Evolutionary conservation across 2,888 invertebrate species (phyloP), one percentile per base, ranked within the genome.

Genomic region (Eretmocerus hayati): DNA sequence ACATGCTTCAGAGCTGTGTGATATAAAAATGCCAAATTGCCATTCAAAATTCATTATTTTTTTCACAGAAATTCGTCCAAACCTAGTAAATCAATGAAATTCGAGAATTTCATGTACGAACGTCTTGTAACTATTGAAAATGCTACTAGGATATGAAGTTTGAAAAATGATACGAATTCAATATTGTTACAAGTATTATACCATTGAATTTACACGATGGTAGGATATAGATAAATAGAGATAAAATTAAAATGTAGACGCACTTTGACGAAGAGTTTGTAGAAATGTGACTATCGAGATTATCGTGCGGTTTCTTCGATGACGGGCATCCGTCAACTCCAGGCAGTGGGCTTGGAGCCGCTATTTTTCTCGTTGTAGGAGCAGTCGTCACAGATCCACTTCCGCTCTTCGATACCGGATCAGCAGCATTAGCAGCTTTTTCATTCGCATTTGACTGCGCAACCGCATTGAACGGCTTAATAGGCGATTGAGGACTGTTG

Each of bases 401-500:
- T 11, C 26, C 19, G 15, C 5, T 43, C n/a, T 49, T 46, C 8
- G 32, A 54, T 20, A 51, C 35, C 2, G 47, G 45, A 5, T 47
- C 48, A 18, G 37, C 47, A 6, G 42, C 38, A 2, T 37, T 41
- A 18, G 50, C 50, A 42, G 46, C 55, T 37, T 49, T 53, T 30
- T 42, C 19, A 16, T 16, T 22, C 13, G 21, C 33, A 31, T 48
- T 46, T 46, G 26, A 58, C 54, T 54, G 53, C 22, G 39, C 5
- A 23, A 16, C 16, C 56, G 55, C 18, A 18, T 73, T 67, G 42
- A 73, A 72, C 1, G 72, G 65, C 54, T 79, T 80, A 19, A 77
- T 73, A 0, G 83, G 83, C 3, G 82, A 81, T 15, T 79, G 77
- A 1, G 84, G 84, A 56, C 83, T 82, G 63, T 83, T 83, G 37